Base-by-base conservation (phyloP, 2,888 invertebrate genomes). In the Eurois occulta region DNA sequence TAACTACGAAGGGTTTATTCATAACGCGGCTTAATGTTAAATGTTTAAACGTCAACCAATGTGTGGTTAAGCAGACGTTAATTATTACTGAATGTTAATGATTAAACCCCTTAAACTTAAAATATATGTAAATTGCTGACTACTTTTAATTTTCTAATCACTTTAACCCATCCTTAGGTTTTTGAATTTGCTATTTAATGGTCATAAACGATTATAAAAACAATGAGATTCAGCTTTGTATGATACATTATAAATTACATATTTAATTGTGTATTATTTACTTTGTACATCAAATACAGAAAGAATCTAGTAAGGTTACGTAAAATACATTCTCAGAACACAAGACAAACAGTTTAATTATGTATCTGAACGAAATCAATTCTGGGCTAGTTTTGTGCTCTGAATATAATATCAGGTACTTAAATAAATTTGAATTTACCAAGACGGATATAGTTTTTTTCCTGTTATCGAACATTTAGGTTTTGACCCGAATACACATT, bases 401-500 rank as follows among this genome's bases (percentile, higher is more conserved):
- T 16, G 18, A 62, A 48, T 38, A 52, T 24, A 43, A 35, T 32
- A 52, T 16, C 8, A 38, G n/a, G 8, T 38, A 48, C 38, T 11
- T 48, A 11, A 38, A 28, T 32, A 28, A 28, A 46, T 78, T 38
- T 46, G 2, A 38, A 5, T 75, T n/a, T 28, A 28, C 10, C 38
- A 48, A 24, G 55, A 18, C 41, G 46, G 18, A 66, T 75, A 7
- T 48, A 35, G 35, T 81, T 64, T 81, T 64, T 81, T 75, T 65
- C 46, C 10, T 67, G n/a, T 55, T 67, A 55, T 67, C n/a, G 43
- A 64, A 67, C 7, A 48, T 41, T 46, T 67, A 32, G 46, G 18
- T 10, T 46, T 41, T 80, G 80, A 77, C 78, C 83, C 48, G 28
- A 77, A 80, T 83, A 80, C 32, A 58, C 35, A 16, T 43, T 6